A percentile compares a stretch with the other conserved stretches of the same genome.
Evolutionary conservation across 2,888 invertebrate species (phyloP).

Genomic region (Mycogona germanica): DNA sequence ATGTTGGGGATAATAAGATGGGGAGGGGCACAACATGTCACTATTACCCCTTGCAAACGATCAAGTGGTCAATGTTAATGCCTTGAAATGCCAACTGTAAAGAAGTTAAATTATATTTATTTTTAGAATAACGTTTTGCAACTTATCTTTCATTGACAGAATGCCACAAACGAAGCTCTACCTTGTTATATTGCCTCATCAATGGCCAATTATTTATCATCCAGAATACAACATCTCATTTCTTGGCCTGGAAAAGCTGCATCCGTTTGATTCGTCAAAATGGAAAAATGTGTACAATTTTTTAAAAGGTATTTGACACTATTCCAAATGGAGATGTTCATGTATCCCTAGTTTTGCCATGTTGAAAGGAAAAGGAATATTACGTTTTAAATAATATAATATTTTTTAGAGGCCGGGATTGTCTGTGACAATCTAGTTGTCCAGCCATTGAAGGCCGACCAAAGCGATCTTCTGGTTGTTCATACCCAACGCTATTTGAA

Average conservation of each 20-base stretch:
- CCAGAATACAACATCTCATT: conserved; percentile 67
- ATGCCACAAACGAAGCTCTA: conserved; percentile 4
- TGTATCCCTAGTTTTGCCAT: neutral
- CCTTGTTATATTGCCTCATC: conserved; percentile 28
- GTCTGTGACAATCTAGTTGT: conserved; percentile 49
- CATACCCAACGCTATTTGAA: conserved; percentile 62
- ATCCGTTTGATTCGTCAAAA: conserved; percentile 79
- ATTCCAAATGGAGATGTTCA: no score
- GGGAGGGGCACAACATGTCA: no score
- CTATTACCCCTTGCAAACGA: no score
- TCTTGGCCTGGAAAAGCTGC: conserved; percentile 66
- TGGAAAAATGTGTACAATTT: conserved; percentile 55
- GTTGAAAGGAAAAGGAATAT: conserved; percentile 9
- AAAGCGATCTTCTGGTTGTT: conserved; percentile 57
- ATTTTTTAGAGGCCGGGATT: conserved; percentile 45
- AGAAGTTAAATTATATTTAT: no score
- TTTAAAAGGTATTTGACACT: conserved; percentile 32
- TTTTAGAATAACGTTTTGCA: no score
- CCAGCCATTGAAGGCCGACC: conserved; percentile 55
- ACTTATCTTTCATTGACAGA: no score
- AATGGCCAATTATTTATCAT: conserved; percentile 69
- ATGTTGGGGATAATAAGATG: no score
- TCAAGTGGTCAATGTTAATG: no score
- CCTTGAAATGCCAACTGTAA: no score
- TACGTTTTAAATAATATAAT: conserved; percentile 36